Percentiles rank a stretch among this genome's conserved stretches.
phyloP scores from a whole-genome alignment of 1,140 invertebrate genomes.

The Hyles vespertilio region DNA sequence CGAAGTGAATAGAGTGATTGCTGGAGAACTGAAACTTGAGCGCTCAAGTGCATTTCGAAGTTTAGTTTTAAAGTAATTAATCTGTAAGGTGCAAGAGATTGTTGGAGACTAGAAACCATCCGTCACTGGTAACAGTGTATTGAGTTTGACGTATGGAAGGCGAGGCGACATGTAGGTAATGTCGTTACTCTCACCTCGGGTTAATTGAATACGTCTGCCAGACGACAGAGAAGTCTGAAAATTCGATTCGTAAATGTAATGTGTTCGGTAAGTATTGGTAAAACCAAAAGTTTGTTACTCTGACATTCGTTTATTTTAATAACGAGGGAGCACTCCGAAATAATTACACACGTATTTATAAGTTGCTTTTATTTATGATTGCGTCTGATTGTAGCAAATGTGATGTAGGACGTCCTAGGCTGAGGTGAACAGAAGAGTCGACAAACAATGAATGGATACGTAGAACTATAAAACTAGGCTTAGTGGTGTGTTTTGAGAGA shows the following conservation, averaged over 20 bases:
- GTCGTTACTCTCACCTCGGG: slow-evolving; percentile 16
- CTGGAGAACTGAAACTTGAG: slow-evolving; percentile 17
- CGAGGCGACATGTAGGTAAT: slow-evolving; percentile 20
- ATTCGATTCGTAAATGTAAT: slow-evolving; percentile 18
- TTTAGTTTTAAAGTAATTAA: slow-evolving; percentile 28
- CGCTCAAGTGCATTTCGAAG: slow-evolving; percentile 21
- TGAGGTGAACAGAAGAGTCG: too few species aligned
- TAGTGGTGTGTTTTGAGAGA: too few species aligned
- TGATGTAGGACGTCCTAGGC: too few species aligned
- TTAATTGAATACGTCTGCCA: slow-evolving; percentile 27
- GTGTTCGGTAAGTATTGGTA: neutral
- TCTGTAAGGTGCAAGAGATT: slow-evolving; percentile 16
- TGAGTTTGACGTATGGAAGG: slow-evolving; percentile 16
- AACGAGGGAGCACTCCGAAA: too few species aligned
- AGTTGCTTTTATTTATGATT: too few species aligned
- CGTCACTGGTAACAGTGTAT: slow-evolving; percentile 20
- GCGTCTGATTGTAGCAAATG: too few species aligned
- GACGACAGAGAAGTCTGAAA: slow-evolving; percentile 16
- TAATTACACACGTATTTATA: too few species aligned
- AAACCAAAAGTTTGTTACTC: neutral
- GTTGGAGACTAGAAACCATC: slow-evolving; percentile 17
- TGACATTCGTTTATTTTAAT: too few species aligned
- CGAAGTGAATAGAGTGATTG: slow-evolving; percentile 25
- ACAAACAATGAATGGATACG: too few species aligned
- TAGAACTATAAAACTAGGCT: too few species aligned